Base-by-base conservation (phyloP, 2,888 invertebrate genomes). In the Punctoribates punctum region DNA sequence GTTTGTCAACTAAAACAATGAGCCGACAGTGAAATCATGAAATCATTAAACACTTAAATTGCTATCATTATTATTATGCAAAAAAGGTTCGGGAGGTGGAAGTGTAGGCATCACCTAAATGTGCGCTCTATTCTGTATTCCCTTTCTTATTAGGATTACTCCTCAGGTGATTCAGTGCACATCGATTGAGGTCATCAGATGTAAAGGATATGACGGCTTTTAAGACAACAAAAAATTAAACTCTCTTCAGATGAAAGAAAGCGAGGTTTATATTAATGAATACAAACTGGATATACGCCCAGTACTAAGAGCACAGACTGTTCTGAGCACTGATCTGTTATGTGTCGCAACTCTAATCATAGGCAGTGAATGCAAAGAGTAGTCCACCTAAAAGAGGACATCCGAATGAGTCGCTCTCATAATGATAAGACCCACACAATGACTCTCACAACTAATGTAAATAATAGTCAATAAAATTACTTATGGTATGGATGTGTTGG, bases 381-480 rank as follows among this genome's bases (percentile, higher is more conserved):
- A 67, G 67, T 67, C 67, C 67, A 67, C 67, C 67, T 67, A 67
- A 54, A 65, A 67, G 67, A 67, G 67, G 67, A 67, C 67, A 67
- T 67, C 67, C 67, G 67, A 62, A 29, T 57, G 23, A 57, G 57
- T 57, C 57, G n/a, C 57, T 57, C 57, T 57, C 5, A 57, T 57
- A 57, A 67, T 67, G 67, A 67, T 67, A 67, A 67, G 67, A 67
- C 67, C 67, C 67, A 67, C 67, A 67, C 67, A 67, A 67, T 67
- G 67, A 34, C 25, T 60, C 23, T 57, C 25, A 60, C 60, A 60
- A n/a, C 15, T 60, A 25, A 60, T 60, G 60, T 25, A 27, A 60
- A 60, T 60, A 60, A 27, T 27, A 60, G 29, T 29, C 9, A 60
- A 60, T 60, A 27, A 27, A 27, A 25, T 1, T 60, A 25, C 9